A percentile compares a stretch with the other conserved stretches of the same genome.
These are phyloP conservation scores for Acromyrmex heyeri DNA, from an alignment of 1,140 invertebrate species.

Conservation along the genomic window DNA sequence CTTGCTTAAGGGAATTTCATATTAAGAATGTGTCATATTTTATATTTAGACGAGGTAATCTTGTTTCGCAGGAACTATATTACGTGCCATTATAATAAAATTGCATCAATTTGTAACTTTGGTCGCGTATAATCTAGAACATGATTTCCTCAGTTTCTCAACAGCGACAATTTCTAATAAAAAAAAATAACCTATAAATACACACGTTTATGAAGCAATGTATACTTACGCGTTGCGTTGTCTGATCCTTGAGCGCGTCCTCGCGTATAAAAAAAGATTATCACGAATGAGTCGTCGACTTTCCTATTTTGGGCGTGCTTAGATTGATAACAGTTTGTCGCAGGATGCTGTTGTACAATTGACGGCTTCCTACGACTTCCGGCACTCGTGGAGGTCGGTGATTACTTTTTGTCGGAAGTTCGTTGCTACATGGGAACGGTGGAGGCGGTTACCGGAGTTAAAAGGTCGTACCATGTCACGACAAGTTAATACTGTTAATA, in stretches of 20 bases:
- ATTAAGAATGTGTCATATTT: not conserved
- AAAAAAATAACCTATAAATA: slow-evolving; percentile 4
- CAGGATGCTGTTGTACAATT: slow-evolving; percentile 81
- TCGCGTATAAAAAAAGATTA: slow-evolving; percentile 9
- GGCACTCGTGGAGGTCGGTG: slow-evolving; percentile 79
- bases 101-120: slow-evolving; percentile 15
- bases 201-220: not conserved
- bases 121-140: not conserved
- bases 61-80: not conserved
- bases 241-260: not conserved
- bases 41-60: not conserved
- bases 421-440: slow-evolving; percentile 75
- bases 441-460: slow-evolving; percentile 49
- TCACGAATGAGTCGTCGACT: slow-evolving; percentile 15
- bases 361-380: slow-evolving; percentile 85
- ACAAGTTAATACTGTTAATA: slow-evolving; percentile 24
- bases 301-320: slow-evolving; percentile 33
- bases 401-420: slow-evolving; percentile 84
- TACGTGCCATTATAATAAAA: slow-evolving; percentile 1
- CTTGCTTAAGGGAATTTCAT: not conserved
- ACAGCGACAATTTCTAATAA: not conserved
- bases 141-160: slow-evolving; percentile 20
- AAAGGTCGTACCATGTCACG: slow-evolving; percentile 54
- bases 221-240: slow-evolving; percentile 32
- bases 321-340: slow-evolving; percentile 67